Percentiles rank a stretch among this genome's conserved stretches.
Evolutionary conservation across 1,140 invertebrate genomes (phyloP).

Genomic region (Drosophila nebulosa): DNA sequence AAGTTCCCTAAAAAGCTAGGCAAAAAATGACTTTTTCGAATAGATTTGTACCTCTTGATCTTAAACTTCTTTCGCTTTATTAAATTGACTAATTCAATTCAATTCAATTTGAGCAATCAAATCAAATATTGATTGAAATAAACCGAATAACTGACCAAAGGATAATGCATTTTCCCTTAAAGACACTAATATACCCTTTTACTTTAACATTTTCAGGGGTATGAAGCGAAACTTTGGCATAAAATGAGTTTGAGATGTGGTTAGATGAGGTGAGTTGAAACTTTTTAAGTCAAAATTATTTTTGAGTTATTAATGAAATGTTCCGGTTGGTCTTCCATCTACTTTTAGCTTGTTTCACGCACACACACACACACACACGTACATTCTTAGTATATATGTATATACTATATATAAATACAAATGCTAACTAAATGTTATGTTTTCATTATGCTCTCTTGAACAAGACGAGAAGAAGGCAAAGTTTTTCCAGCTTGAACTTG

Average conservation of each 20-base stretch:
- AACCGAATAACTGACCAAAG: too few species aligned
- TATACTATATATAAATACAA: slow-evolving; percentile 62
- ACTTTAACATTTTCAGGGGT: too few species aligned
- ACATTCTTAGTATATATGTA: too few species aligned
- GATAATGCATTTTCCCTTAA: not conserved
- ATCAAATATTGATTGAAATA: too few species aligned
- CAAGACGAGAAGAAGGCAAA: slow-evolving; percentile 14
- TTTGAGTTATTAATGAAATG: slow-evolving; percentile 78
- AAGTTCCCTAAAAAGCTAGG: too few species aligned
- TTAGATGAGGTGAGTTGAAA: slow-evolving; percentile 24
- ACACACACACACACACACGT: not conserved
- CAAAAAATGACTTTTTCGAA: too few species aligned
- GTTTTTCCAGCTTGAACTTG: slow-evolving; percentile 40
- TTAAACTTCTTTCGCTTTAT: too few species aligned
- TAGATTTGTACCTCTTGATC: too few species aligned
- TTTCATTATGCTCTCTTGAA: slow-evolving; percentile 65
- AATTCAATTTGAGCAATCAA: too few species aligned
- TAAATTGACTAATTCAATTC: too few species aligned
- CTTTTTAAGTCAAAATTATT: slow-evolving; percentile 70
- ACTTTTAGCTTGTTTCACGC: not conserved
- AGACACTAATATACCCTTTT: not conserved
- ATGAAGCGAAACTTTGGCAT: not conserved
- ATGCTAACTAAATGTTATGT: slow-evolving; percentile 78
- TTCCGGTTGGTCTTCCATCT: slow-evolving; percentile 14
- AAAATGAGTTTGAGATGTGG: not conserved